Percentiles rank a stretch among this genome's conserved stretches.
These are phyloP conservation scores for Agrotis puta DNA, from an alignment of 2,888 invertebrate genomes.

Conservation along the genomic window DNA sequence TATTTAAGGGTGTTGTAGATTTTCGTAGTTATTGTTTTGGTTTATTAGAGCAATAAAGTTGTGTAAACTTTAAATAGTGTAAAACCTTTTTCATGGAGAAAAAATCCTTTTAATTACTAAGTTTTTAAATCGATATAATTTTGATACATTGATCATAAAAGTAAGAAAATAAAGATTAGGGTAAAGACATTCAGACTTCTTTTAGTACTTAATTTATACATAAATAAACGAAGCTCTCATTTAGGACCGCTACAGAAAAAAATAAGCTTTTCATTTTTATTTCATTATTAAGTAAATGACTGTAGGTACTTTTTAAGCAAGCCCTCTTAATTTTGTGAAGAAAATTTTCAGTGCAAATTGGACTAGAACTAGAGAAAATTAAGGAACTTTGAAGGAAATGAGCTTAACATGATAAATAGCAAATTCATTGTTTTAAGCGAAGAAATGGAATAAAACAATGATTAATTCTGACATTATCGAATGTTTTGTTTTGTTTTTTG, in stretches of 20 bases:
- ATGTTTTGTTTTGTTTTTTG: slow-evolving; percentile 24
- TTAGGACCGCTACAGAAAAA: not conserved
- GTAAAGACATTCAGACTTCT: not conserved
- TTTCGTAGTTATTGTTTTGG: slow-evolving; percentile 8
- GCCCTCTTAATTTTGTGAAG: slow-evolving; percentile 28
- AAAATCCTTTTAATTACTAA: not conserved
- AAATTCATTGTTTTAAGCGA: slow-evolving; percentile 32
- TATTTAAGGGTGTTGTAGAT: slow-evolving; percentile 7
- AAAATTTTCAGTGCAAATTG: slow-evolving; percentile 34
- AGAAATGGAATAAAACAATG: slow-evolving; percentile 42
- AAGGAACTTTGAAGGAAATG: slow-evolving; percentile 32
- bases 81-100: no score
- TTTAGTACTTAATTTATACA: not conserved
- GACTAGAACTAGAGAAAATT: slow-evolving; percentile 18
- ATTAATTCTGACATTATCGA: slow-evolving; percentile 43
- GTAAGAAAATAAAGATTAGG: not conserved
- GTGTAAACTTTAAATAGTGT: not conserved
- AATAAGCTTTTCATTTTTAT: slow-evolving; percentile 6
- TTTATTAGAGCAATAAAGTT: not conserved
- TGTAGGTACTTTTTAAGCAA: slow-evolving; percentile 20
- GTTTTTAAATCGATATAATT: not conserved
- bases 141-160: not conserved
- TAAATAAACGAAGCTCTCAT: not conserved
- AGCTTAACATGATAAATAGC: slow-evolving; percentile 41
- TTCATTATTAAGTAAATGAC: slow-evolving; percentile 38